phyloP scores from a whole-genome alignment of 1,140 invertebrate genomes.

The Drosophila tani region DNA sequence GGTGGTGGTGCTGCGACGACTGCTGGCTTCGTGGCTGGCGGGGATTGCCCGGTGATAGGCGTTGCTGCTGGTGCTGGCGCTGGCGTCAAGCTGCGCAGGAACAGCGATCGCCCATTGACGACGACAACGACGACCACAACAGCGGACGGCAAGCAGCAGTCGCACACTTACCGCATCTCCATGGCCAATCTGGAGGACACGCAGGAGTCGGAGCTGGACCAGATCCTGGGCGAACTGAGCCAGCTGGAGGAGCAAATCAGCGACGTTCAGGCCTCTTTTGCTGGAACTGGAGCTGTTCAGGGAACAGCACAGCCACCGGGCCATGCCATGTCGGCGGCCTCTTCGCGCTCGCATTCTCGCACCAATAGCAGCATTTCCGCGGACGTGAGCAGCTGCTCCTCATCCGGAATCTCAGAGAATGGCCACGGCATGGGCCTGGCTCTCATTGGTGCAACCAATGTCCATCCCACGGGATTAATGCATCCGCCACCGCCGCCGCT shows the following conservation, averaged over 20 bases:
- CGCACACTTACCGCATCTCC: conserved; percentile 91
- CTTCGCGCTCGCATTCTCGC: conserved; percentile 85
- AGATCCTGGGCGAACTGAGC: conserved; percentile 96
- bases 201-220: conserved; percentile 97
- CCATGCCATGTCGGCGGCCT: conserved; percentile 52
- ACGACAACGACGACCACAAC: conserved; percentile 31
- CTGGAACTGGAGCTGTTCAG: conserved; percentile 54
- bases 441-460: not conserved
- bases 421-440: conserved; percentile 34
- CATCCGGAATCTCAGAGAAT: conserved; percentile 78
- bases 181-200: conserved; percentile 97
- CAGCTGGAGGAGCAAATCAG: conserved; percentile 89
- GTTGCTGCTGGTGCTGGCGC: conserved; percentile 58
- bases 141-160: conserved; percentile 26
- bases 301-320: conserved; percentile 48
- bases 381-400: conserved; percentile 83
- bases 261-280: conserved; percentile 71
- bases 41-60: conserved; percentile 53
- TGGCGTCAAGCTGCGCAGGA: conserved; percentile 77
- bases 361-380: conserved; percentile 85
- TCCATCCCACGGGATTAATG: conserved; percentile 3
- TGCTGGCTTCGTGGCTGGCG: conserved; percentile 43
- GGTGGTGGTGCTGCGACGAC: conserved; percentile 30
- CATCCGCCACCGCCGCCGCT: conserved; percentile 1
- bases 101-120: conserved; percentile 67